Evolutionary conservation across 37 sponge, comb jelly and placozoan species (phyloP).

Genomic region (Haliclona indistincta): DNA sequence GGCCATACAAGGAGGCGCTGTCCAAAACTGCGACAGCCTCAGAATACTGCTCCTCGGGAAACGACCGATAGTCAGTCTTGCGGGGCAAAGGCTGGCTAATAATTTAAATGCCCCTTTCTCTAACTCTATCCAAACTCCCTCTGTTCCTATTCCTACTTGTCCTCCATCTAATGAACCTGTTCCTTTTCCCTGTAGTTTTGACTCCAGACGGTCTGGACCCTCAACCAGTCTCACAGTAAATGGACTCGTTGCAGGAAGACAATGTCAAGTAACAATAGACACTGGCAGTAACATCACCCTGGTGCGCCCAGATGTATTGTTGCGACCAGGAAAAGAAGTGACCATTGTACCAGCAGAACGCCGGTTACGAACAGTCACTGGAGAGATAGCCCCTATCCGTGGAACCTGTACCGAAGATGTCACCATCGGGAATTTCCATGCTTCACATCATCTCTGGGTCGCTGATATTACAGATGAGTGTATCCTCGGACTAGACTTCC

Average conservation of each 20-base stretch:
- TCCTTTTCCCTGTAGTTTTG: no score
- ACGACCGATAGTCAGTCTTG: slow-evolving; percentile 32
- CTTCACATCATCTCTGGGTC: slow-evolving; percentile 20
- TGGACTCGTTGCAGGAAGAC: neutral
- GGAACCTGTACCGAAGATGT: slow-evolving; percentile 1
- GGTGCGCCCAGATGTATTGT: neutral
- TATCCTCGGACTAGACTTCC: slow-evolving; percentile 38
- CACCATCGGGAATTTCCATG: neutral
- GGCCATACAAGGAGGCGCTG: slow-evolving; percentile 7
- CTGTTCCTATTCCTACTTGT: no score
- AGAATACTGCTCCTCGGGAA: slow-evolving; percentile 18
- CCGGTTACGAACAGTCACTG: slow-evolving; percentile 42
- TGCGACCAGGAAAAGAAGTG: slow-evolving; percentile 2
- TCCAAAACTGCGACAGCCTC: neutral
- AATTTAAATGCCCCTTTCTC: neutral
- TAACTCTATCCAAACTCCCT: no score
- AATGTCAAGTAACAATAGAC: no score
- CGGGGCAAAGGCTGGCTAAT: slow-evolving; percentile 30
- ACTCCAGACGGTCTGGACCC: no score
- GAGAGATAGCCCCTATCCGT: slow-evolving; percentile 13
- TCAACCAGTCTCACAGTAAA: slow-evolving; percentile 1
- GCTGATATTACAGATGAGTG: slow-evolving; percentile 29
- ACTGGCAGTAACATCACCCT: no score
- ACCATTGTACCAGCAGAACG: no score
- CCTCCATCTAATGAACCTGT: no score